Percentiles rank a stretch among this genome's conserved stretches.
Conservation (phyloP, 1,140 invertebrate species). For the Drosophila arizonae region DNA sequence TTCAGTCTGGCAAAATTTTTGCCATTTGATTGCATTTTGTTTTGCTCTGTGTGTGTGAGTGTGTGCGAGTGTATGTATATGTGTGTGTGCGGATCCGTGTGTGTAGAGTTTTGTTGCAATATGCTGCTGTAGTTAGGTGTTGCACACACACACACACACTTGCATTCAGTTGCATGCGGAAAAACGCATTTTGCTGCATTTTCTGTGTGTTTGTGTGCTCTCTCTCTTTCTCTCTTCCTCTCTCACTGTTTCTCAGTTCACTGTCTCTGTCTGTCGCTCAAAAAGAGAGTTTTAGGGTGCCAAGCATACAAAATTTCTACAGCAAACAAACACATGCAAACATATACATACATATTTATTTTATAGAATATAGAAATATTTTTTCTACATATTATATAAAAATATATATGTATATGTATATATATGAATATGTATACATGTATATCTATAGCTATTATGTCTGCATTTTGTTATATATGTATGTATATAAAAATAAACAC, state of each 20-base stretch:
- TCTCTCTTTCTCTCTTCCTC: conserved; percentile 1
- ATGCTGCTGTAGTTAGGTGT: conserved; percentile 64
- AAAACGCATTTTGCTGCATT: conserved; percentile 64
- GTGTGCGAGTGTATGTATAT: neutral
- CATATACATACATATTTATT: conserved; percentile 6
- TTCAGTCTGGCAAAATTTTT: conserved; percentile 77
- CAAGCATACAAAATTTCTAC: conserved; percentile 12
- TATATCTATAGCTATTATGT: conserved; percentile 26
- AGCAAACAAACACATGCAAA: conserved; percentile 28
- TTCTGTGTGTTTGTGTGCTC: conserved; percentile 28
- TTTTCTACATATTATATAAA: conserved; percentile 31
- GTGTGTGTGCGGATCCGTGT: neutral
- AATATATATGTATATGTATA: conserved; percentile 27
- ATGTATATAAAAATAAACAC: neutral
- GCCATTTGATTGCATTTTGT: conserved; percentile 78
- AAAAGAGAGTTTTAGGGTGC: conserved; percentile 31
- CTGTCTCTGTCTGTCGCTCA: neutral
- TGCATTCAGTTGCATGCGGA: conserved; percentile 49
- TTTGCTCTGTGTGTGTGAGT: conserved; percentile 8
- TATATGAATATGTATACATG: conserved; percentile 42
- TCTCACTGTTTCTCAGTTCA: too few species aligned
- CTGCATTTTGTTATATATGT: conserved; percentile 44
- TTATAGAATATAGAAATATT: conserved; percentile 41
- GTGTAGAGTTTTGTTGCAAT: conserved; percentile 80
- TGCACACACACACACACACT: conserved; percentile 34